These are phyloP conservation scores for Xiphorhynchus elegans DNA, from an alignment of 2,113 vertebrate genomes.

Conservation along the genomic window DNA sequence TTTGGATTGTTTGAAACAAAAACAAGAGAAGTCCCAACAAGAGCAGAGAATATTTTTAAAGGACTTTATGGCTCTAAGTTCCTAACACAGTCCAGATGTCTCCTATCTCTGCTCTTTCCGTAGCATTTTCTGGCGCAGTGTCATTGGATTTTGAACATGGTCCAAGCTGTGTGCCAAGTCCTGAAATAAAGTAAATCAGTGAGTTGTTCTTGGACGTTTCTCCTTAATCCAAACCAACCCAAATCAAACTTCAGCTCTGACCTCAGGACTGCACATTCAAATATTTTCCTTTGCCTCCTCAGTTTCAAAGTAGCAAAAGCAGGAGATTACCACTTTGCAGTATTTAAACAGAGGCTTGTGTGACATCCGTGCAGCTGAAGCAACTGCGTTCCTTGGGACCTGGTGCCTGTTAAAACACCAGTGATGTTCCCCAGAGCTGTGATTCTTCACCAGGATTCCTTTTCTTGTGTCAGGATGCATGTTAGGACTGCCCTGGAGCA, in stretches of 20 bases:
- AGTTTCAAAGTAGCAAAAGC: slow-evolving; percentile 61
- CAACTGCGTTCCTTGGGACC: background rate
- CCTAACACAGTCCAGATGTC: slow-evolving; percentile 80
- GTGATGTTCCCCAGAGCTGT: background rate
- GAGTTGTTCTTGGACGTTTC: slow-evolving; percentile 80
- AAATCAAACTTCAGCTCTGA: slow-evolving; percentile 75
- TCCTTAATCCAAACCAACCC: slow-evolving; percentile 73
- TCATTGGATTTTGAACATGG: slow-evolving; percentile 70
- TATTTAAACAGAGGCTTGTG: slow-evolving; percentile 42
- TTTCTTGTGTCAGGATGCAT: background rate
- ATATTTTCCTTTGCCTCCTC: slow-evolving; percentile 64
- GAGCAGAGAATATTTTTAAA: slow-evolving; percentile 70
- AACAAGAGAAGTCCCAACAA: slow-evolving; percentile 53
- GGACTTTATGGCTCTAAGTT: slow-evolving; percentile 70
- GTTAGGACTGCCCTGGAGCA: background rate
- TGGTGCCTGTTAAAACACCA: background rate
- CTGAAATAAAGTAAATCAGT: slow-evolving; percentile 81
- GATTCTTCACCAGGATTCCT: background rate
- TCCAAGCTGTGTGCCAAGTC: slow-evolving; percentile 76
- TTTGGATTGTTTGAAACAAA: slow-evolving; percentile 59
- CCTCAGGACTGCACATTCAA: slow-evolving; percentile 75
- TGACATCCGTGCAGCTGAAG: background rate
- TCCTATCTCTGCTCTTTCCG: slow-evolving; percentile 68
- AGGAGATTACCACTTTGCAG: slow-evolving; percentile 57
- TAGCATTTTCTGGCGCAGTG: slow-evolving; percentile 69